Percentiles rank a stretch among this genome's conserved stretches.
Evolutionary conservation across 2,113 vertebrate species (phyloP).

Genomic region (Sula dactylatra): DNA sequence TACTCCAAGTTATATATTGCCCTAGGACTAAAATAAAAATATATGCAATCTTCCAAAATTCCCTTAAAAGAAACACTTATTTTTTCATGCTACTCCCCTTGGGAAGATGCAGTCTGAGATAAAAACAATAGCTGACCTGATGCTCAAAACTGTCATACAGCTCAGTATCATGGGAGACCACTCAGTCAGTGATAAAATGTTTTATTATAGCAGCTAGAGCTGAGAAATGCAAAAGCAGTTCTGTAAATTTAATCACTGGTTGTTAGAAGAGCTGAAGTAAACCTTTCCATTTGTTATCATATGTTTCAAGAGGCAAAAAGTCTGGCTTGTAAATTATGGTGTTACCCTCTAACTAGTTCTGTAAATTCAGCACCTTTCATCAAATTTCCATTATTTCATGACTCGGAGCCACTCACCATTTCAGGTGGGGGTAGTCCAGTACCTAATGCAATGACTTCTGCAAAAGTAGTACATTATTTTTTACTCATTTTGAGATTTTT

Average conservation of each 20-base stretch:
- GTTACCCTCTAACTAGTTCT: background rate
- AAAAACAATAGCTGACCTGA: background rate
- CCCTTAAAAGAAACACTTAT: background rate
- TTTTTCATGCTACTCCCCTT: background rate
- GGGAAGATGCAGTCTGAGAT: background rate
- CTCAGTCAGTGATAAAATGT: background rate
- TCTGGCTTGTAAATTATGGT: background rate
- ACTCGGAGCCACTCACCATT: background rate
- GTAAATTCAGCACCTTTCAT: conserved; percentile 1
- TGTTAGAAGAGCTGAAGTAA: conserved; percentile 1
- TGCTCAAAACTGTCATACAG: background rate
- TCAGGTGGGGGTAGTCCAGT: background rate
- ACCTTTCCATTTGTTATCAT: background rate
- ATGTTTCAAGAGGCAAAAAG: background rate
- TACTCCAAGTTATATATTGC: background rate
- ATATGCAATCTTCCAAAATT: background rate
- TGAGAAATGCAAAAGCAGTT: background rate
- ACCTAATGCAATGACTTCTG: background rate
- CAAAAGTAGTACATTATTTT: background rate
- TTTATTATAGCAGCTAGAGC: background rate
- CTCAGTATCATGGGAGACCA: background rate
- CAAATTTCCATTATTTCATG: background rate
- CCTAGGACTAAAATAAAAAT: background rate
- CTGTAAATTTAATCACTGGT: background rate
- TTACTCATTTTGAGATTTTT: background rate